phyloP scores from a whole-genome alignment of 2,797 vertebrate species.

The Rhinophrynus dorsalis region DNA sequence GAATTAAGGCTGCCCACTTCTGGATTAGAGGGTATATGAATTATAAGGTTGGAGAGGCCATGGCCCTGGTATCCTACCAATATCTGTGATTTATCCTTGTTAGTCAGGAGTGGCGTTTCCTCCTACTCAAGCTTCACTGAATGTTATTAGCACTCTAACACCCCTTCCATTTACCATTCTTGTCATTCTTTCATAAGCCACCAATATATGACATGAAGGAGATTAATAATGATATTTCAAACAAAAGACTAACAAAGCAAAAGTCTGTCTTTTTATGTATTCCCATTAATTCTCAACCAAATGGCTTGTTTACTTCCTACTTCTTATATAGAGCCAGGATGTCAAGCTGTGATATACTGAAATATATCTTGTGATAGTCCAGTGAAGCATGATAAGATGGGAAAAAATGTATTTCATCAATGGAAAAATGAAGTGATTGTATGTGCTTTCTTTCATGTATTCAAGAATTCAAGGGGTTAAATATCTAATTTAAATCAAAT shows the following conservation, averaged over 20 bases:
- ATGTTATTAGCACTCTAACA: slow-evolving; percentile 6
- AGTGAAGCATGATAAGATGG: neutral
- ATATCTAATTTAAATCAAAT: too few species aligned
- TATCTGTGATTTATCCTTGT: slow-evolving; percentile 12
- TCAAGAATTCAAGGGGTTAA: too few species aligned
- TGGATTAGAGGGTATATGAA: too few species aligned
- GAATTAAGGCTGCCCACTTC: too few species aligned
- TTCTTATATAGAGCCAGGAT: neutral
- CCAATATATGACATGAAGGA: neutral
- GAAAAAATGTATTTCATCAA: too few species aligned
- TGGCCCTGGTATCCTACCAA: too few species aligned
- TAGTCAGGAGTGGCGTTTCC: neutral
- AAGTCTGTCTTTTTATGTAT: neutral
- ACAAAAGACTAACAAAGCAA: neutral
- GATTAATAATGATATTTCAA: slow-evolving; percentile 13
- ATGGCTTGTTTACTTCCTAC: neutral
- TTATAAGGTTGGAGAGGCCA: too few species aligned
- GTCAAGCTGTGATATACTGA: neutral
- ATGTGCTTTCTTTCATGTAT: too few species aligned
- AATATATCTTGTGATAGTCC: neutral
- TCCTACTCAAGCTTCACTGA: neutral
- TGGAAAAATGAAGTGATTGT: too few species aligned
- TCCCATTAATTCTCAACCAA: neutral
- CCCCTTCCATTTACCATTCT: slow-evolving; percentile 25
- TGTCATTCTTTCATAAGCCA: slow-evolving; percentile 5